phyloP scores from a whole-genome alignment of 2,888 invertebrate genomes.

The Leptopilina syphax region DNA sequence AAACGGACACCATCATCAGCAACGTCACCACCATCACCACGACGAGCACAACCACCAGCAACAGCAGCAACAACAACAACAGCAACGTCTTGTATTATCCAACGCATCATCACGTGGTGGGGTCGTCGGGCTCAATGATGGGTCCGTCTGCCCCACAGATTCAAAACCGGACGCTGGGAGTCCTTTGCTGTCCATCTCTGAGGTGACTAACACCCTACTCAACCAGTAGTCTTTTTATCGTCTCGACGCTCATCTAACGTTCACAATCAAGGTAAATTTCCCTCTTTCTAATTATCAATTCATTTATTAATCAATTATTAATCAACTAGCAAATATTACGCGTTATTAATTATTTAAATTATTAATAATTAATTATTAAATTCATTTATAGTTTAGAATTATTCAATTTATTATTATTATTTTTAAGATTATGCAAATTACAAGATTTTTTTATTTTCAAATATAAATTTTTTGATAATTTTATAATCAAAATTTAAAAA shows the following conservation, averaged over 20 bases:
- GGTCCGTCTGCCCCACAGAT: slow-evolving; percentile 77
- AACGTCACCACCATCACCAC: slow-evolving; percentile 69
- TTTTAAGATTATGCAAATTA: no score
- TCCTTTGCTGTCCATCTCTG: slow-evolving; percentile 87
- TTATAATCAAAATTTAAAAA: no score
- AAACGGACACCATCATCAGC: slow-evolving; percentile 66
- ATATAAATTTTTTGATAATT: no score
- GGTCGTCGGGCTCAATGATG: slow-evolving; percentile 67
- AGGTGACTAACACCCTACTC: slow-evolving; percentile 87
- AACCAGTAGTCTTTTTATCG: slow-evolving; percentile 79
- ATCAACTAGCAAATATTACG: no score
- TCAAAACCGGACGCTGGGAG: slow-evolving; percentile 80
- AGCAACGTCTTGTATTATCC: slow-evolving; percentile 76
- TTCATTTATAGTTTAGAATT: no score
- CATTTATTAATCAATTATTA: no score
- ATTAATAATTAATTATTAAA: no score
- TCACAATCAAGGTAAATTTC: slow-evolving; percentile 59
- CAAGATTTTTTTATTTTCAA: no score
- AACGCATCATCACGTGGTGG: slow-evolving; percentile 72
- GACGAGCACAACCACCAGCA: slow-evolving; percentile 65
- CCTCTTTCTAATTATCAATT: neutral
- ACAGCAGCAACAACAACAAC: slow-evolving; percentile 69
- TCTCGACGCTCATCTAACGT: slow-evolving; percentile 59
- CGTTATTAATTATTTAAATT: no score
- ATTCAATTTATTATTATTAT: no score